phyloP scores from a whole-genome alignment of 2,113 vertebrate genomes.

The Columbina picui region DNA sequence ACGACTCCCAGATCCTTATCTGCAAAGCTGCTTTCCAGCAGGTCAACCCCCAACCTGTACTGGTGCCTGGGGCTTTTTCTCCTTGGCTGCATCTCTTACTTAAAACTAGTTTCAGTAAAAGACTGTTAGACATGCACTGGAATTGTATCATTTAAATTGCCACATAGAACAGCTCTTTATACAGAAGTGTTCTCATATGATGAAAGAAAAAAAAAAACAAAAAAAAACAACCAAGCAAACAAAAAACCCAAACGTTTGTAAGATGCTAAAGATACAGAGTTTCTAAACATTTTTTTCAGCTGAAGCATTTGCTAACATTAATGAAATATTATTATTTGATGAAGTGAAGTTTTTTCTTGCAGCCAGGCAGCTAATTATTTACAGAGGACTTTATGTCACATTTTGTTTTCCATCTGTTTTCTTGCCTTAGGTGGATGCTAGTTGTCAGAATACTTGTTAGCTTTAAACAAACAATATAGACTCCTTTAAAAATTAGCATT shows the following conservation, averaged over 20 bases:
- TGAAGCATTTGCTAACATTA: not conserved
- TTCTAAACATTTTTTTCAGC: not conserved
- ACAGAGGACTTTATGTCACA: not conserved
- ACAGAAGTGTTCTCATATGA: not conserved
- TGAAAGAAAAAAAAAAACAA: not conserved
- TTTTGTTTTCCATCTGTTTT: not conserved
- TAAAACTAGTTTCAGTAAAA: not conserved
- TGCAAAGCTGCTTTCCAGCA: too few relatives aligned
- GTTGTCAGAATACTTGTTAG: not conserved
- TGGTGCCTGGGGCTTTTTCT: too few relatives aligned
- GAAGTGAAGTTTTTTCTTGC: not conserved
- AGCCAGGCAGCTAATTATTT: not conserved
- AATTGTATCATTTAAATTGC: not conserved
- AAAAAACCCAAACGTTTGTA: not conserved
- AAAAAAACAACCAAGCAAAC: too few relatives aligned
- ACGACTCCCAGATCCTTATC: too few relatives aligned
- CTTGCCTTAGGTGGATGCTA: not conserved
- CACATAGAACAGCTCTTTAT: not conserved
- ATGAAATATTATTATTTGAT: not conserved
- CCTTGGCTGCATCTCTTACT: not conserved
- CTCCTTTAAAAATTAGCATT: not conserved
- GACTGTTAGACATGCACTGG: rapidly evolving
- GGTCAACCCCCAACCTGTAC: too few relatives aligned
- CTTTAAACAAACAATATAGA: not conserved
- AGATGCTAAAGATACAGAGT: not conserved